phyloP scores from a whole-genome alignment of 35 echinoderm and acorn worm genomes.

The Acanthaster planci region DNA sequence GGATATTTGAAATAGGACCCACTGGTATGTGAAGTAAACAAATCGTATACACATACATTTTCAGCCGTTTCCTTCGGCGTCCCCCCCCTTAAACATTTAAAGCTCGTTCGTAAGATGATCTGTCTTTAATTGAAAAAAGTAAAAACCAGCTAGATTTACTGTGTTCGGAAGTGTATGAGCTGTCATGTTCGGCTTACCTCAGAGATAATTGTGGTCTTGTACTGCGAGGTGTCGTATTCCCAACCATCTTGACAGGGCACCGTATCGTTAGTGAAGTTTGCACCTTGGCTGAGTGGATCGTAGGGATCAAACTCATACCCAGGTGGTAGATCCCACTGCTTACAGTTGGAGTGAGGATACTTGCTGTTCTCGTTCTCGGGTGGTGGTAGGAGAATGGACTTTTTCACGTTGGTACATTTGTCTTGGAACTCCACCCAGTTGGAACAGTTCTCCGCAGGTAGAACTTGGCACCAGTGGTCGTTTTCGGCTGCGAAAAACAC shows the following conservation, averaged over 20 bases:
- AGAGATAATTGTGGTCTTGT: conserved; percentile 61
- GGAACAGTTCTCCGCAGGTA: conserved; percentile 10
- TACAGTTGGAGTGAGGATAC: background rate
- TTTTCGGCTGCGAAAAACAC: conserved; percentile 15
- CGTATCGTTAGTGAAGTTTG: background rate
- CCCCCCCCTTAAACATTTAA: too few relatives aligned
- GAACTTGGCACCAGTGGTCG: conserved; percentile 38
- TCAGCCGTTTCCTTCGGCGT: too few relatives aligned
- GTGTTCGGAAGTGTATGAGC: too few relatives aligned
- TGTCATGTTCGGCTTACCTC: too few relatives aligned
- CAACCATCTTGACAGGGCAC: conserved; percentile 67
- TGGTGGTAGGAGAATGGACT: conserved; percentile 5
- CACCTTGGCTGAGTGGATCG: background rate
- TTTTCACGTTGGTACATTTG: conserved; percentile 31
- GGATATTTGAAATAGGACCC: too few relatives aligned
- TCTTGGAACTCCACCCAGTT: conserved; percentile 14
- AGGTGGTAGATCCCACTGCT: conserved; percentile 15
- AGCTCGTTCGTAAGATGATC: too few relatives aligned
- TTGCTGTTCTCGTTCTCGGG: background rate
- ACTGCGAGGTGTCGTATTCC: conserved; percentile 67
- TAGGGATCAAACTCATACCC: background rate
- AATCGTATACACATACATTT: too few relatives aligned
- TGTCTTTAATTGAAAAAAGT: too few relatives aligned
- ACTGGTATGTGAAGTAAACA: too few relatives aligned
- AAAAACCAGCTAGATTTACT: too few relatives aligned